phyloP scores from a whole-genome alignment of 2,113 vertebrate species.

The Coracopsis vasa region DNA sequence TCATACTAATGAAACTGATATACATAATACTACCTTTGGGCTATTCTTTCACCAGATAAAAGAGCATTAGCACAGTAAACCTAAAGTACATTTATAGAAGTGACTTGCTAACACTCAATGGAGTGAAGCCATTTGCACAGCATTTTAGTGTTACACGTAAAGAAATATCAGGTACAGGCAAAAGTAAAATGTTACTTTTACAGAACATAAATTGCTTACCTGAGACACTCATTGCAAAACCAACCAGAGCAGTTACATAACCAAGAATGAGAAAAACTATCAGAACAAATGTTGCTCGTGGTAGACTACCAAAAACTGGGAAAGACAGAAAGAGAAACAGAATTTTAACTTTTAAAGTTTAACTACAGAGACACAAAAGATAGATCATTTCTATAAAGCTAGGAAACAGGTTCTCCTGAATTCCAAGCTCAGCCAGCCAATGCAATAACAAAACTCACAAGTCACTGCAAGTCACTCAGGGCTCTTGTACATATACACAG shows the following conservation, averaged over 20 bases:
- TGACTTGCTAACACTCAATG: neutral
- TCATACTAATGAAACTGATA: neutral
- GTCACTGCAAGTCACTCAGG: neutral
- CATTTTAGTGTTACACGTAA: neutral
- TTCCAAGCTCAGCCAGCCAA: neutral
- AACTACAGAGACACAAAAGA: neutral
- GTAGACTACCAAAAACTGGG: slow-evolving; percentile 53
- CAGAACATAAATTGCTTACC: slow-evolving; percentile 49
- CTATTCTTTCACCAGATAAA: neutral
- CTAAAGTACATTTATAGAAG: neutral
- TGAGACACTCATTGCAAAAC: slow-evolving; percentile 69
- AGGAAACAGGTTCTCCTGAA: neutral
- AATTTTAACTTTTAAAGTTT: neutral
- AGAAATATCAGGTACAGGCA: neutral
- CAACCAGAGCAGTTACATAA: slow-evolving; percentile 68
- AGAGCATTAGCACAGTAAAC: neutral
- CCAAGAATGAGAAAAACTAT: slow-evolving; percentile 68
- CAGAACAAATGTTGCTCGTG: slow-evolving; percentile 38
- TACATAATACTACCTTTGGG: neutral
- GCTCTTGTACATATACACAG: neutral
- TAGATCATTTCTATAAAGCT: neutral
- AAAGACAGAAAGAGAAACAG: neutral
- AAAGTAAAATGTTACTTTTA: neutral
- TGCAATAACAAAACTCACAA: neutral
- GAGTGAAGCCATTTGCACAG: neutral